Evolutionary conservation across 1,140 invertebrate species (phyloP).

Genomic region (Artemia franciscana): DNA sequence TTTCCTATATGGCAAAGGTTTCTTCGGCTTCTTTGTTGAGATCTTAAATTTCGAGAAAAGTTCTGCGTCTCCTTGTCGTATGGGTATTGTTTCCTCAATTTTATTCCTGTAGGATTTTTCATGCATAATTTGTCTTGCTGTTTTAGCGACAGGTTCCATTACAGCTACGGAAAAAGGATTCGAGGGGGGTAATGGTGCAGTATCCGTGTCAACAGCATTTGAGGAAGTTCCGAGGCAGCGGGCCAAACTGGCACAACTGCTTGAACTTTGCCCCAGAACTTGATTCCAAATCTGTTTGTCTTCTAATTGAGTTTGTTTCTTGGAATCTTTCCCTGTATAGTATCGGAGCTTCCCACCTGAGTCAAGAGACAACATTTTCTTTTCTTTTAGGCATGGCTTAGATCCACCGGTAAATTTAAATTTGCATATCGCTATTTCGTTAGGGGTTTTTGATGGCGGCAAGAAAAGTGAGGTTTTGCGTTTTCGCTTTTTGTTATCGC

Average conservation of each 20-base stretch:
- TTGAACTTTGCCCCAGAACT: not conserved
- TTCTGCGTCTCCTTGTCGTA: not conserved
- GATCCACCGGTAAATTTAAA: conserved; percentile 76
- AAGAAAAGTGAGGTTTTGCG: not conserved
- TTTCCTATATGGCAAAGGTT: not conserved
- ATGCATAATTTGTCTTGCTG: not conserved
- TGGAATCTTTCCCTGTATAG: conserved; percentile 45
- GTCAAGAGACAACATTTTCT: conserved; percentile 68
- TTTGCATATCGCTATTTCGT: conserved; percentile 54
- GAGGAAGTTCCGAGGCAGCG: not conserved
- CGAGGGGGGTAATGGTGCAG: not conserved
- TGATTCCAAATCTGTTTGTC: not conserved
- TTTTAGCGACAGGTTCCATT: not conserved
- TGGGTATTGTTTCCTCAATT: not conserved
- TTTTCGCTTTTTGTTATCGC: not conserved
- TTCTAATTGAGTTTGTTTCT: conserved; percentile 25
- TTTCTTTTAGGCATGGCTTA: conserved; percentile 60
- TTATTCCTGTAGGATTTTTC: not conserved
- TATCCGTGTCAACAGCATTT: conserved; percentile 11
- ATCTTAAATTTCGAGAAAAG: not conserved
- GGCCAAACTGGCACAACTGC: not conserved
- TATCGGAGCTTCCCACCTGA: conserved; percentile 61
- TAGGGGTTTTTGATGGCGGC: conserved; percentile 2
- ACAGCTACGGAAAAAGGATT: not conserved
- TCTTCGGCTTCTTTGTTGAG: not conserved